Conservation (phyloP, 1,140 invertebrate genomes). For the Diachasmimorpha longicaudata region DNA sequence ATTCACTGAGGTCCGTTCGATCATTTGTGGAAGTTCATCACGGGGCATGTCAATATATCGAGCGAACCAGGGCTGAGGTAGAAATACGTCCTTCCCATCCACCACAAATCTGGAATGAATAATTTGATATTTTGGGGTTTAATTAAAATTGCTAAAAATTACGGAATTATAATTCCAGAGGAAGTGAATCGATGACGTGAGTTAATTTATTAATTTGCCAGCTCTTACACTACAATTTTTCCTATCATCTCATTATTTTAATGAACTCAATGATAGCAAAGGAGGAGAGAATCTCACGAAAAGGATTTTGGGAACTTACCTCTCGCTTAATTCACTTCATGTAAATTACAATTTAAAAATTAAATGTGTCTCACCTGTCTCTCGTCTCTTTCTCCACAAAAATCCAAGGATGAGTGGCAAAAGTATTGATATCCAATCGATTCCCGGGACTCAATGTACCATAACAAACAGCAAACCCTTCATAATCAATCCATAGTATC, state of each 20-base stretch:
- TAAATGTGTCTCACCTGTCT: no score
- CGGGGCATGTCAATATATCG: conserved; percentile 26
- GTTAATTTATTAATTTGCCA: no score
- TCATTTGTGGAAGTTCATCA: conserved; percentile 28
- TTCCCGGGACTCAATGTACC: conserved; percentile 61
- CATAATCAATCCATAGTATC: conserved; percentile 78
- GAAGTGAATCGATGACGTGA: no score
- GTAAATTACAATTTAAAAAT: no score
- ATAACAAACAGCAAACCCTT: conserved; percentile 67
- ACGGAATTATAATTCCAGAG: no score
- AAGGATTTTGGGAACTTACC: no score
- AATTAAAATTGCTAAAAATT: no score
- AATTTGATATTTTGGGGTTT: not conserved
- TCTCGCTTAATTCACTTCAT: no score
- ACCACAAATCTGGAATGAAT: conserved; percentile 43
- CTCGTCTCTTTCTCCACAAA: conserved; percentile 69
- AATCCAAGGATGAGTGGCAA: conserved; percentile 76
- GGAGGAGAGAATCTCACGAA: no score
- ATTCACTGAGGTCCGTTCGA: conserved; percentile 41
- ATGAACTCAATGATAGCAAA: no score
- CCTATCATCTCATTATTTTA: no score
- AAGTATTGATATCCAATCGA: conserved; percentile 73
- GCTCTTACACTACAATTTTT: no score
- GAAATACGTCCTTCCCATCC: conserved; percentile 54
- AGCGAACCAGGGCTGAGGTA: conserved; percentile 41